Evolutionary conservation across 2,113 vertebrate genomes (phyloP), one percentile per base, ranked within the genome.

Genomic region (Phyllopteryx taeniolatus): DNA sequence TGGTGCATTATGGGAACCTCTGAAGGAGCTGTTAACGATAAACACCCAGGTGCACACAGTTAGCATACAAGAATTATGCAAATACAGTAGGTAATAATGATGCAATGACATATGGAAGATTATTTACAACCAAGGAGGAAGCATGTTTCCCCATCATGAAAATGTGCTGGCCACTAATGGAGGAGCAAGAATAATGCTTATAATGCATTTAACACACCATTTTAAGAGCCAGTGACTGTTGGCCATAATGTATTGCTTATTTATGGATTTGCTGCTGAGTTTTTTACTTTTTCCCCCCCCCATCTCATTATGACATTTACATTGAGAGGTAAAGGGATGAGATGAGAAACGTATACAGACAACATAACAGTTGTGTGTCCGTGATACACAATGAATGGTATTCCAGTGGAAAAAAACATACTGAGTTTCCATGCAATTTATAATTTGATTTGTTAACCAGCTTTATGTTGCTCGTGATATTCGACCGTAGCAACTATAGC

Each of bases 1-100:
- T 98, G 96, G 91, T 98, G 96, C 96, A 98, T 96, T 87, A 98
- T 96, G 89, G 96, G 96, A 85, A 98, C 96, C 0, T 90, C 95
- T 56, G 96, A 98, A 31, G 96, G 96, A 72, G 96, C 96, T 98
- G 93, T 78, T 49, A 42, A 79, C 75, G 77, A 79, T 33, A 68
- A 42, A 84, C 42, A 74, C 43, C 76, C 71, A 77, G 22, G 71
- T 5, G 61, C 62, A 83, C 70, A 77, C 11, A 75, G 56, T 74
- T 7, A 70, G 47, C 70, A 79, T 59, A 62, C 46, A 46, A 79
- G 81, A 68, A 79, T 83, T 83, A 77, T 81, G 78, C 67, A 81
- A 81, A 85, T 79, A 51, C 12, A 13, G 35, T 39, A 5, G 35
- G 35, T 67, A 19, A 71, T 67, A 20, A 57, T 56, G 71, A 82